Percentiles rank a stretch among this genome's conserved stretches.
phyloP scores from a whole-genome alignment of 2,113 vertebrate genomes.

The Raja brachyura region DNA sequence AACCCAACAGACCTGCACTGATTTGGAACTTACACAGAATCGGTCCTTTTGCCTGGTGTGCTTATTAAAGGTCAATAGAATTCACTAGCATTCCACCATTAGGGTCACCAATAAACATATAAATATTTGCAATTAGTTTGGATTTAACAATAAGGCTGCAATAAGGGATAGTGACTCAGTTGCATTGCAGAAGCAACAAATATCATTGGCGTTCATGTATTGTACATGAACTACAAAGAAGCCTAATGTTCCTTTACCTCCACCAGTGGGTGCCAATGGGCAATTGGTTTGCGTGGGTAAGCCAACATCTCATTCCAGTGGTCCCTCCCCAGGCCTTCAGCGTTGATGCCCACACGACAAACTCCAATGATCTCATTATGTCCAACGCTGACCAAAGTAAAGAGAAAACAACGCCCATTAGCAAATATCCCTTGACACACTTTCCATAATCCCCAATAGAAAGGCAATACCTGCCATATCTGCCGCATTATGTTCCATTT shows the following conservation, averaged over 20 bases:
- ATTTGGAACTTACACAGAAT: neutral
- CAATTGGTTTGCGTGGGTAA: slow-evolving; percentile 90
- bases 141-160: neutral
- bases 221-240: neutral
- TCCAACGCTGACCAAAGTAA: slow-evolving; percentile 69
- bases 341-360: slow-evolving; percentile 74
- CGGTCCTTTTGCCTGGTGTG: neutral
- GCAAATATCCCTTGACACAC: neutral
- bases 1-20: neutral
- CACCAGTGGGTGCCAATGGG: slow-evolving; percentile 91
- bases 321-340: slow-evolving; percentile 87
- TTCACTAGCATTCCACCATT: too few species aligned
- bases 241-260: slow-evolving; percentile 56
- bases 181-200: neutral
- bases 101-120: neutral
- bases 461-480: neutral
- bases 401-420: neutral
- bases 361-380: slow-evolving; percentile 97
- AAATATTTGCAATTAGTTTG: neutral
- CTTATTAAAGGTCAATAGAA: neutral
- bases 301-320: slow-evolving; percentile 99
- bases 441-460: neutral
- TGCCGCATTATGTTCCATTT: neutral
- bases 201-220: neutral
- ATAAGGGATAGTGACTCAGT: neutral